A percentile compares a stretch with the other conserved stretches of the same genome.
phyloP scores from a whole-genome alignment of 2,888 invertebrate species.

The Metellina segmentata region DNA sequence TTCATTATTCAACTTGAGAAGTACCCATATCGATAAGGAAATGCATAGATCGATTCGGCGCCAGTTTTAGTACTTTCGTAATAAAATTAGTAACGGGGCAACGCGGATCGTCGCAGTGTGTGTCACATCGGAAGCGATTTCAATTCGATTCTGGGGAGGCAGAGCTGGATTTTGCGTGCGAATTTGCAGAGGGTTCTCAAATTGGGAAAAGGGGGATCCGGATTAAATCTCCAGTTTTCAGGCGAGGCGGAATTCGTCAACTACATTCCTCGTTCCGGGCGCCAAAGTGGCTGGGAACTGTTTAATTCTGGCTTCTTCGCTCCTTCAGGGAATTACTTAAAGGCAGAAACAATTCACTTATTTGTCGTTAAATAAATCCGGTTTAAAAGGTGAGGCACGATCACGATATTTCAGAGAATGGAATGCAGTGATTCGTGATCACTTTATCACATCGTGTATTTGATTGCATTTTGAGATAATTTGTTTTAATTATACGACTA shows the following conservation, averaged over 20 bases:
- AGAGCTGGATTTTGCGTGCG: neutral
- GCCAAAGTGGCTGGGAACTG: neutral
- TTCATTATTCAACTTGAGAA: slow-evolving; percentile 16
- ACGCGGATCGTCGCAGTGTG: neutral
- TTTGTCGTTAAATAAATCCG: neutral
- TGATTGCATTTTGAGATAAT: neutral
- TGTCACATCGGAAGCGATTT: neutral
- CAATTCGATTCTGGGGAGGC: slow-evolving; percentile 8
- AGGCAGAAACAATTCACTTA: neutral
- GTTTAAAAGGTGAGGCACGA: neutral
- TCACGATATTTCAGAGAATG: neutral
- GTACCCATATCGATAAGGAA: slow-evolving; percentile 28
- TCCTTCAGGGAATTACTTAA: slow-evolving; percentile 6
- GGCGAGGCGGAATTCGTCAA: neutral
- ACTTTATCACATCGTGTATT: neutral
- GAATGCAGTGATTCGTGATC: neutral
- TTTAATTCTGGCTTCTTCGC: neutral
- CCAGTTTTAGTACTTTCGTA: slow-evolving; percentile 11
- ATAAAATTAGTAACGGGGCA: slow-evolving; percentile 47
- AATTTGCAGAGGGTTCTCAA: slow-evolving; percentile 1
- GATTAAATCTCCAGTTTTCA: slow-evolving; percentile 3
- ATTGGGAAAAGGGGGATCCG: neutral
- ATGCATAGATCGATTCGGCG: slow-evolving; percentile 4
- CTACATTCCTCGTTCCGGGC: neutral
- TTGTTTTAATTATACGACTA: neutral